Evolutionary conservation across 2,888 invertebrate genomes (phyloP).

Genomic region (Physocephala rufipes): DNA sequence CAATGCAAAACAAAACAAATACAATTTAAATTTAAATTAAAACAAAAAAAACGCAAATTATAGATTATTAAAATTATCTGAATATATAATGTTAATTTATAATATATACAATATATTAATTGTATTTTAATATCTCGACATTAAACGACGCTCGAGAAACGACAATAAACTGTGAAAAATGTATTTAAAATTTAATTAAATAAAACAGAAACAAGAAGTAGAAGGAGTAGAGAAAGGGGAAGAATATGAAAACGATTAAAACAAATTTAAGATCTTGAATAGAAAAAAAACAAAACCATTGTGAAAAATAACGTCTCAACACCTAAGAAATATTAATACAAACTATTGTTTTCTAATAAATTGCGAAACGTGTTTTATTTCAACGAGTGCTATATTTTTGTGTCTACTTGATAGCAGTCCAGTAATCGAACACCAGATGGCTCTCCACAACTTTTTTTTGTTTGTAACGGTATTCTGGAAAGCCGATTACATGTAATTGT

Average conservation of each 20-base stretch:
- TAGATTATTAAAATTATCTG: background rate
- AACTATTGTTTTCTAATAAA: slow-evolving; percentile 52
- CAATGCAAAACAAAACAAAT: slow-evolving; percentile 28
- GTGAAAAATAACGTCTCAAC: slow-evolving; percentile 39
- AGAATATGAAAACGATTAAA: slow-evolving; percentile 34
- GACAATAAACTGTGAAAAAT: slow-evolving; percentile 67
- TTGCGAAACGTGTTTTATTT: slow-evolving; percentile 24
- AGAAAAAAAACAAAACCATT: slow-evolving; percentile 21
- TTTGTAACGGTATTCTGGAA: too few relatives aligned
- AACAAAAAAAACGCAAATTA: slow-evolving; percentile 30
- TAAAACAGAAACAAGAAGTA: slow-evolving; percentile 28
- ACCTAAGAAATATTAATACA: slow-evolving; percentile 31
- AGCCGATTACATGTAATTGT: too few relatives aligned
- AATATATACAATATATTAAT: slow-evolving; percentile 40
- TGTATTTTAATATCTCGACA: slow-evolving; percentile 65
- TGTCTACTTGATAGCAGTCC: too few relatives aligned
- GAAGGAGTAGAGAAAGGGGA: too few relatives aligned
- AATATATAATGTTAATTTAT: slow-evolving; percentile 32
- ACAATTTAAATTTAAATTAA: background rate
- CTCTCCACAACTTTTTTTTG: too few relatives aligned
- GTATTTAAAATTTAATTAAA: slow-evolving; percentile 50
- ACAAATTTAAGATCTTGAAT: slow-evolving; percentile 33
- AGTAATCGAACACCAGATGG: too few relatives aligned
- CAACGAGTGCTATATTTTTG: background rate
- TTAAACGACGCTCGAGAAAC: slow-evolving; percentile 66